Percentiles rank a stretch among this genome's conserved stretches.
These are phyloP conservation scores for Echiichthys vipera DNA, from an alignment of 2,797 vertebrate species.

Conservation along the genomic window DNA sequence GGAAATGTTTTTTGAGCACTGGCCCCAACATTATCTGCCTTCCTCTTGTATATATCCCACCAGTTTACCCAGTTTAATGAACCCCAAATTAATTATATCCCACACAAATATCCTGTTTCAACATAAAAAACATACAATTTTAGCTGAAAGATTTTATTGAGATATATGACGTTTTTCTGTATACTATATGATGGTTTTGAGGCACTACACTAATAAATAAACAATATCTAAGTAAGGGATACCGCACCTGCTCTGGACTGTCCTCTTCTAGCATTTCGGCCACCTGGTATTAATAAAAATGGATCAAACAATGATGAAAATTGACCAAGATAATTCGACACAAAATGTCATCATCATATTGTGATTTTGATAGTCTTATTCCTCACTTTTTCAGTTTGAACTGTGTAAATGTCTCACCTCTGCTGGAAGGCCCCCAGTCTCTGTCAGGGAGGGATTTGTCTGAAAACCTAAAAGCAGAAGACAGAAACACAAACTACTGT, in stretches of 20 bases:
- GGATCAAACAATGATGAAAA: neutral
- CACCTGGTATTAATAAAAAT: conserved; percentile 71
- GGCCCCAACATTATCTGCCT: neutral
- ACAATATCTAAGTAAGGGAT: conserved; percentile 12
- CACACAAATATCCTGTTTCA: conserved; percentile 6
- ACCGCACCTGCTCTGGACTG: conserved; percentile 81
- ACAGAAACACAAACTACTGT: conserved; percentile 32
- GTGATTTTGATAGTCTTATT: neutral
- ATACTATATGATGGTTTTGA: neutral
- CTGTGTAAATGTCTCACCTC: conserved; percentile 75
- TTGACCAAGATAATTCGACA: neutral
- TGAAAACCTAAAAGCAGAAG: conserved; percentile 79
- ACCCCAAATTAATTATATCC: neutral
- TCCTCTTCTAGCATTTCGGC: conserved; percentile 80
- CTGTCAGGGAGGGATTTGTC: conserved; percentile 78
- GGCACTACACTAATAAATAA: neutral
- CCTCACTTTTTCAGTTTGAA: neutral
- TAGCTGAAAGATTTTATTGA: neutral
- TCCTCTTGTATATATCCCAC: neutral
- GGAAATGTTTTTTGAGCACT: neutral
- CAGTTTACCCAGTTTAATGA: neutral
- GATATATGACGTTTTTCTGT: no score
- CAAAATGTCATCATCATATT: neutral
- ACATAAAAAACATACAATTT: neutral
- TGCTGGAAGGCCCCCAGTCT: conserved; percentile 75